phyloP scores from a whole-genome alignment of 2,113 vertebrate genomes.

The Acinonyx jubatus region DNA sequence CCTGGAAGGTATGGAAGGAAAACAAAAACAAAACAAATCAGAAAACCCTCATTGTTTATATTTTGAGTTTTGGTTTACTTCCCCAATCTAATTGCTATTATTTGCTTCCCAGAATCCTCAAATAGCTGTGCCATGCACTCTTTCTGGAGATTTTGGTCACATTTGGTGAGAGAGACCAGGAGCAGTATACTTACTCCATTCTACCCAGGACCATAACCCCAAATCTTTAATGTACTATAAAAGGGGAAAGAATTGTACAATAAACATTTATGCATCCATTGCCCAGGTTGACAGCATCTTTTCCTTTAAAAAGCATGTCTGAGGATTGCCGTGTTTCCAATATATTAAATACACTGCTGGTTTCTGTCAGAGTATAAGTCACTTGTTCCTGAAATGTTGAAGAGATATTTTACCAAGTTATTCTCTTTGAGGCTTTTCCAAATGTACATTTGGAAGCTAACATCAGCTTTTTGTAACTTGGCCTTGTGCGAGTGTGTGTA shows the following conservation, averaged over 20 bases:
- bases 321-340: not conserved
- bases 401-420: not conserved
- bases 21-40: not conserved
- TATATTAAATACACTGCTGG: not conserved
- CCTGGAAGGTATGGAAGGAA: not conserved
- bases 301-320: not conserved
- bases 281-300: not conserved
- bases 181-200: not conserved
- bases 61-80: not conserved
- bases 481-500: not conserved
- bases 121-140: not conserved
- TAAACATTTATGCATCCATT: not conserved
- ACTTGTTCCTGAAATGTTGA: not conserved
- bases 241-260: not conserved
- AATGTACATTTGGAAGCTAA: not conserved
- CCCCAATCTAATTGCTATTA: not conserved
- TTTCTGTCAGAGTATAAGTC: not conserved
- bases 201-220: not conserved
- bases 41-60: not conserved
- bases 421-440: constrained; percentile 22
- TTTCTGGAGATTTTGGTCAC: not conserved
- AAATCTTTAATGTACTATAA: not conserved
- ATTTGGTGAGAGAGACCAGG: not conserved
- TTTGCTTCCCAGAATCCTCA: not conserved
- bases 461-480: not conserved